phyloP scores from a whole-genome alignment of 30 jellyfish, hydroid and myxozoan species.

The Aurelia sp. region DNA sequence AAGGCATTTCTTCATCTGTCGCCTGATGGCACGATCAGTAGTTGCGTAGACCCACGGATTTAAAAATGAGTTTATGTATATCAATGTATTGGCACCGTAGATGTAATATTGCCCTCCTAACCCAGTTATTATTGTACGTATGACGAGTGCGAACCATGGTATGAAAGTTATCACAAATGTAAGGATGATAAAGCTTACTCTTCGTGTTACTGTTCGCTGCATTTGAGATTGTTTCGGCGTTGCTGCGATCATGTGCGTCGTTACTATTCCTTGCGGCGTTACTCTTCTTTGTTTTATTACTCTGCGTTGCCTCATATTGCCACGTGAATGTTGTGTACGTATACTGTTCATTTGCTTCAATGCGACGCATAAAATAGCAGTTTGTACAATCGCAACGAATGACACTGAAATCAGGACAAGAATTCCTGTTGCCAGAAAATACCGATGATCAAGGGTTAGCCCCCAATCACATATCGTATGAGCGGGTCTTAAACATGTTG shows the following conservation, averaged over 20 bases:
- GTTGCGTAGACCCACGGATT: slow-evolving; percentile 27
- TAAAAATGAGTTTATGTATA: slow-evolving; percentile 11
- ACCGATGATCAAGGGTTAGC: background rate
- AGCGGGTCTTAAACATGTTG: slow-evolving; percentile 11
- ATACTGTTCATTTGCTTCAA: background rate
- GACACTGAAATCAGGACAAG: slow-evolving; percentile 1
- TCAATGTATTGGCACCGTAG: background rate
- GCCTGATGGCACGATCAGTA: slow-evolving; percentile 4
- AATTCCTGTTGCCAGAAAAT: background rate
- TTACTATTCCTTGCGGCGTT: too few relatives aligned
- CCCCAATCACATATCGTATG: slow-evolving; percentile 26
- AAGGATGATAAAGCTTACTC: background rate
- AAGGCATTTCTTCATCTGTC: background rate
- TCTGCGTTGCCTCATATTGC: background rate
- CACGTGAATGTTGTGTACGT: background rate
- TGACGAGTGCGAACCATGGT: slow-evolving; percentile 18
- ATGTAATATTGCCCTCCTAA: background rate
- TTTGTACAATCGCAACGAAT: slow-evolving; percentile 1
- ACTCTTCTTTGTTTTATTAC: too few relatives aligned
- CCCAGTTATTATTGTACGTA: background rate
- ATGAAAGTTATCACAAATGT: slow-evolving; percentile 17
- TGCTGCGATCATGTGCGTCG: too few relatives aligned
- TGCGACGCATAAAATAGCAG: background rate
- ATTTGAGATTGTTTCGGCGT: too few relatives aligned
- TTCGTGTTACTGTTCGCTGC: slow-evolving; percentile 1